These are phyloP conservation scores for Brachionus rubens DNA, from an alignment of 1,140 invertebrate species.

Conservation along the genomic window DNA sequence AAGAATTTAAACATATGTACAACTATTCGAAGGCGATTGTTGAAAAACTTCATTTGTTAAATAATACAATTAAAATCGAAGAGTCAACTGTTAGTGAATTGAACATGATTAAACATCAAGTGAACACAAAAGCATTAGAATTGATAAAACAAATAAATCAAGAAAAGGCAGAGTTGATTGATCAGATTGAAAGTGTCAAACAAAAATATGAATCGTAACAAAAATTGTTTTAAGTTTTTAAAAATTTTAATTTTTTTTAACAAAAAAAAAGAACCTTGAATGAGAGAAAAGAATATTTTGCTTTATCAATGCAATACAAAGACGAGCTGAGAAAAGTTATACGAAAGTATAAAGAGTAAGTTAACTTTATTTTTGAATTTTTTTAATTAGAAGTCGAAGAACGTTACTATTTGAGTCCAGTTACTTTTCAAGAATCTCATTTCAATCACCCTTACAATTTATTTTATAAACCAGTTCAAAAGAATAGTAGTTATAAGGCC, in stretches of 20 bases:
- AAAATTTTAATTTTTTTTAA: not conserved
- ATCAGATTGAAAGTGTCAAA: slow-evolving; percentile 31
- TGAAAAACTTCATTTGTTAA: slow-evolving; percentile 29
- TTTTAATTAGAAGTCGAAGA: too few relatives aligned
- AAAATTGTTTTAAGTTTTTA: not conserved
- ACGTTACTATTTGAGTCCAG: too few relatives aligned
- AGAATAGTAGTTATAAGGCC: too few relatives aligned
- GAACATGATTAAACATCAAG: slow-evolving; percentile 32
- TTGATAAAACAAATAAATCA: slow-evolving; percentile 45
- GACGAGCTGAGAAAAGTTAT: slow-evolving; percentile 29
- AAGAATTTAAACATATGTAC: slow-evolving; percentile 43
- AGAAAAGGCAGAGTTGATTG: slow-evolving; percentile 23
- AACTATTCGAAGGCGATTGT: slow-evolving; percentile 40
- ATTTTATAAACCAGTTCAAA: too few relatives aligned
- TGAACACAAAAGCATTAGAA: slow-evolving; percentile 22
- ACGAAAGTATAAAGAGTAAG: slow-evolving; percentile 44
- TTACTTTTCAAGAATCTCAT: too few relatives aligned
- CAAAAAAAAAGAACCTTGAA: slow-evolving; percentile 21
- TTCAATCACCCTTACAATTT: too few relatives aligned
- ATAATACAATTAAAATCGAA: slow-evolving; percentile 44
- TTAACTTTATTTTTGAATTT: too few relatives aligned
- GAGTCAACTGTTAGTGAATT: slow-evolving; percentile 16
- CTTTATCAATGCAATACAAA: slow-evolving; percentile 29
- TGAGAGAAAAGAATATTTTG: slow-evolving; percentile 37
- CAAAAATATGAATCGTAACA: slow-evolving; percentile 38